A percentile compares a stretch with the other conserved stretches of the same genome.
phyloP scores from a whole-genome alignment of 2,797 vertebrate genomes.

The Ceyx erithaca region DNA sequence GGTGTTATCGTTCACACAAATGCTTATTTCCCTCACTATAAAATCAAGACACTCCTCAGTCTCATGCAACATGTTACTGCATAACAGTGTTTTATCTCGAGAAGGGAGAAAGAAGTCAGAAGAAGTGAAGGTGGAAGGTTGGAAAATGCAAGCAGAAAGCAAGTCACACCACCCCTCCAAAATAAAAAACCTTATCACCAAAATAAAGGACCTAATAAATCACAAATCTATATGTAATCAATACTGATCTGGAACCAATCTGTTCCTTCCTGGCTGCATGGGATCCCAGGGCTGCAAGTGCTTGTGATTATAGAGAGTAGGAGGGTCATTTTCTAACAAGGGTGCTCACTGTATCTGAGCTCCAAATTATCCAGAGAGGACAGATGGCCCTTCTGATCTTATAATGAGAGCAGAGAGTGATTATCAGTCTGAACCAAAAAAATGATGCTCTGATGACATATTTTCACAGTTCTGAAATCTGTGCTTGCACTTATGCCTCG shows the following conservation, averaged over 20 bases:
- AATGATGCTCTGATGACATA: slow-evolving; percentile 72
- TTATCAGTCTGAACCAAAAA: slow-evolving; percentile 71
- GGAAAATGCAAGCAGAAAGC: background rate
- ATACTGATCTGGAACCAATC: slow-evolving; percentile 44
- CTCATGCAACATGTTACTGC: background rate
- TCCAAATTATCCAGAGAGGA: slow-evolving; percentile 68
- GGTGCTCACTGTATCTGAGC: slow-evolving; percentile 65
- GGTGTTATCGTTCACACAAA: background rate
- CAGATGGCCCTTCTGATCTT: slow-evolving; percentile 73
- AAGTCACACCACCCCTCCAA: background rate
- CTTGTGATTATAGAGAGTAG: slow-evolving; percentile 50
- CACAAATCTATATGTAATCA: background rate
- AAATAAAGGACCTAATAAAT: background rate
- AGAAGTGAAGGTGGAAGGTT: background rate
- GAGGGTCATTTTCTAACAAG: slow-evolving; percentile 67
- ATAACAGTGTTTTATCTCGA: background rate
- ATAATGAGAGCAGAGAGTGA: slow-evolving; percentile 71
- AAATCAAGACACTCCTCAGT: background rate
- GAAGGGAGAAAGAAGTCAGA: background rate
- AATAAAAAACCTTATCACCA: background rate
- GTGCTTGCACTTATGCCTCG: slow-evolving; percentile 61
- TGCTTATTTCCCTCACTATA: background rate
- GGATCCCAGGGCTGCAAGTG: slow-evolving; percentile 22
- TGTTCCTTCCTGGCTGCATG: background rate
- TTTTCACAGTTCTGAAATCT: slow-evolving; percentile 74